Conservation (phyloP, 2,888 invertebrate genomes). For the Agonopterix heracliana region DNA sequence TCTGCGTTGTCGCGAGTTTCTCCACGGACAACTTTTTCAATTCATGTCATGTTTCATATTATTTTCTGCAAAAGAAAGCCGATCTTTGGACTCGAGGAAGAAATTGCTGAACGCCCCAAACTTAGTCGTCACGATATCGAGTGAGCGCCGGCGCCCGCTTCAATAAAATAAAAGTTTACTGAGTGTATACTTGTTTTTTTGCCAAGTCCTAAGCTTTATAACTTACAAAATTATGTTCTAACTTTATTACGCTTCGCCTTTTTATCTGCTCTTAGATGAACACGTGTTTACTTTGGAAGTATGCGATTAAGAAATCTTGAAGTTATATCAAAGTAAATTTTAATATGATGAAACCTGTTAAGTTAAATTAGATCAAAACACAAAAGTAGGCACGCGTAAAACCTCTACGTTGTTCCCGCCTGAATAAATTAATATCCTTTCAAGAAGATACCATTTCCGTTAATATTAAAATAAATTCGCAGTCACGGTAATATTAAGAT, state of each 20-base stretch:
- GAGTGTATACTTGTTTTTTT: constrained; percentile 19
- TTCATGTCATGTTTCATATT: constrained; percentile 56
- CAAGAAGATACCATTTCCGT: too few relatives aligned
- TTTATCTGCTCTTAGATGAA: constrained; percentile 1
- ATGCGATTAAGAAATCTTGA: not conserved
- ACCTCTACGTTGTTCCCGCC: too few relatives aligned
- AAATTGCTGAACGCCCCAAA: constrained; percentile 40
- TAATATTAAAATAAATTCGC: too few relatives aligned
- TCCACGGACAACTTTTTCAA: constrained; percentile 51
- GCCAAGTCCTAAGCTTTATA: constrained; percentile 26
- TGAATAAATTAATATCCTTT: too few relatives aligned
- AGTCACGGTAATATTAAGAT: too few relatives aligned
- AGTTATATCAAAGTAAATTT: not conserved
- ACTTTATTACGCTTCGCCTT: constrained; percentile 2
- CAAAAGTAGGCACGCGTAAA: too few relatives aligned
- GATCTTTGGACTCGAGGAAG: constrained; percentile 48
- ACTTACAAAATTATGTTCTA: constrained; percentile 8
- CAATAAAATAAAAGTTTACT: constrained; percentile 46
- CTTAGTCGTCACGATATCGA: constrained; percentile 35
- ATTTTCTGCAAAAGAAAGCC: constrained; percentile 47
- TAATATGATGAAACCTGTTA: too few relatives aligned
- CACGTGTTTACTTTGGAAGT: constrained; percentile 2
- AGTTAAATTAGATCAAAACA: too few relatives aligned
- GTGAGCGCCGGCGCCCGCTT: constrained; percentile 18
- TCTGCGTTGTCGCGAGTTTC: constrained; percentile 35